Conservation (phyloP, 2,797 vertebrate species). For the Intellagama lesueurii region DNA sequence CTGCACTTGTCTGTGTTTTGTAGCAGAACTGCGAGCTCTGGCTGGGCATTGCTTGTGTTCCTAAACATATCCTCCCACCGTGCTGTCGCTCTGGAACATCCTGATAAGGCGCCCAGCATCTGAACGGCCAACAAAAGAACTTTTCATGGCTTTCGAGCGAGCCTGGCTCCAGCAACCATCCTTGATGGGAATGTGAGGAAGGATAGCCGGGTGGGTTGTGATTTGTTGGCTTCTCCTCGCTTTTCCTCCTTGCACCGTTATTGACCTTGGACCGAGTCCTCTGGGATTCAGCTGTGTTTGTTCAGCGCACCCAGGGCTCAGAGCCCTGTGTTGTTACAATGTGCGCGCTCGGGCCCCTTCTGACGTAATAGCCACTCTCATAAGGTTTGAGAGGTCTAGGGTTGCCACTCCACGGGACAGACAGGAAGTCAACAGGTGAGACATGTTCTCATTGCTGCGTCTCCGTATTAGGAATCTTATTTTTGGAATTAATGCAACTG, state of each 20-base stretch:
- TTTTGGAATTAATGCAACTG: neutral
- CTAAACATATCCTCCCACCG: neutral
- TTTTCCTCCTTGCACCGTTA: neutral
- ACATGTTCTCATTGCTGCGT: too few relatives aligned
- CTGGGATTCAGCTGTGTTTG: too few relatives aligned
- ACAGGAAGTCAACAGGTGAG: too few relatives aligned
- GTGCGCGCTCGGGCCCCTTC: too few relatives aligned
- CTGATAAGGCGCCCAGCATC: too few relatives aligned
- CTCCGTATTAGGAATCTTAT: neutral
- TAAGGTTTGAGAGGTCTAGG: too few relatives aligned
- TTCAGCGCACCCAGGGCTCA: neutral
- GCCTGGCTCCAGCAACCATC: neutral
- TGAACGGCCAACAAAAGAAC: conserved; percentile 1
- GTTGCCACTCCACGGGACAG: too few relatives aligned
- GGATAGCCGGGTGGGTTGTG: neutral
- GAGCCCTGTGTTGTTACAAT: neutral
- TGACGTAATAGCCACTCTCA: too few relatives aligned
- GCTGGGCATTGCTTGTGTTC: neutral
- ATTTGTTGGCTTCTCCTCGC: neutral
- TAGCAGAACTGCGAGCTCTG: too few relatives aligned
- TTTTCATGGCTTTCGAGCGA: neutral
- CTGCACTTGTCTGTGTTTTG: too few relatives aligned
- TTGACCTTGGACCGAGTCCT: neutral
- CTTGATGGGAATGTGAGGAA: conserved; percentile 33
- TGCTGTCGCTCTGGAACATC: neutral